Conservation (phyloP, 2,888 invertebrate species). For the Acanthosepion lycidas region DNA sequence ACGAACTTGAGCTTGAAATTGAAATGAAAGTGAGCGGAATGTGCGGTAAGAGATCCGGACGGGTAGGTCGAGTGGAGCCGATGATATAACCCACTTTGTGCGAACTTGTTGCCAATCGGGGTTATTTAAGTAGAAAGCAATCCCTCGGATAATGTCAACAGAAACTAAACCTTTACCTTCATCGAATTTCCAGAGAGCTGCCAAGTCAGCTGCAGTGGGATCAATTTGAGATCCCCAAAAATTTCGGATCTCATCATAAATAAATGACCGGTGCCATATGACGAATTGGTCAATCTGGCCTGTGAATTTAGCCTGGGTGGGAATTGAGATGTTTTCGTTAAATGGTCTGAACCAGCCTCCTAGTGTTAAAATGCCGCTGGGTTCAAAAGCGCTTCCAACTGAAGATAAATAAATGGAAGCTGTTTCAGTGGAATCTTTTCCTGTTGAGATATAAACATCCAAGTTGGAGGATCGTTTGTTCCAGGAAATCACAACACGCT, state of each 20-base stretch:
- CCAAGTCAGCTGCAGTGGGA: conserved; percentile 46
- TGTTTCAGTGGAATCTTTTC: background rate
- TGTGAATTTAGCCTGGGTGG: conserved; percentile 41
- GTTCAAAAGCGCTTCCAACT: conserved; percentile 38
- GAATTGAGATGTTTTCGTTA: background rate
- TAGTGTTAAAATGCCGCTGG: conserved; percentile 49
- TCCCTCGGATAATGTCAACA: conserved; percentile 48
- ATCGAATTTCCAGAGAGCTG: conserved; percentile 55
- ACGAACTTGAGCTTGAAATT: conserved; percentile 49
- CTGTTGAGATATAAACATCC: conserved; percentile 42
- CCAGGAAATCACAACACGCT: conserved; percentile 57
- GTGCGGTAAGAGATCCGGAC: conserved; percentile 48
- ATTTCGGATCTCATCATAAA: conserved; percentile 51
- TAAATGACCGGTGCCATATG: conserved; percentile 55
- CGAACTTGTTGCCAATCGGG: conserved; percentile 48
- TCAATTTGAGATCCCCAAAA: conserved; percentile 45
- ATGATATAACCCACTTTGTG: conserved; percentile 53
- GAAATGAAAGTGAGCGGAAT: conserved; percentile 48
- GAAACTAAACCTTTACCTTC: conserved; percentile 54
- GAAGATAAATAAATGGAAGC: background rate
- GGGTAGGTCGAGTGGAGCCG: conserved; percentile 47
- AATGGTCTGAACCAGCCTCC: conserved; percentile 49
- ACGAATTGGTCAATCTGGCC: conserved; percentile 57
- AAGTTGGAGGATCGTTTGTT: conserved; percentile 44
- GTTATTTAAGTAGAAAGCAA: conserved; percentile 51